Evolutionary conservation across 2,113 vertebrate species (phyloP), one percentile per base, ranked within the genome.

Genomic region (Hyaena hyaena): DNA sequence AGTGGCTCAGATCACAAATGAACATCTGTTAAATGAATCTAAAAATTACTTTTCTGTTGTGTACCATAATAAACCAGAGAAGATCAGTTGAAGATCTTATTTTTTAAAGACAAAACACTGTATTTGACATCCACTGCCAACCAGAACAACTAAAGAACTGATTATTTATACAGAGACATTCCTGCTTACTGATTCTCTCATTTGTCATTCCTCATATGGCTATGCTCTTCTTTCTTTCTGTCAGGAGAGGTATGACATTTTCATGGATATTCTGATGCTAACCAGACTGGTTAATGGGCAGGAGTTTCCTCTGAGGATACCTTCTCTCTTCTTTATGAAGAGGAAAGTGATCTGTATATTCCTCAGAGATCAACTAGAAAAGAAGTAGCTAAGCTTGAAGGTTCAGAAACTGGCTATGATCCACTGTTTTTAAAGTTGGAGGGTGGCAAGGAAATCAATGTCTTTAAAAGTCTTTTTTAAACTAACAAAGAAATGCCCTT

Each of bases 241-340:
- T 93, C 33, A 53, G 80, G 77, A 81, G 16, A 95, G 23, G 55
- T 50, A 50, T 65, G 63, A 90, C 90, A 96, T 76, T 45, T 69
- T 92, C 74, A 33, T 66, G 90, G n/a, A 43, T 50, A 89, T 35
- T 86, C 69, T 97, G 94, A 97, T 90, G 81, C 84, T 97, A 96
- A 87, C 80, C 96, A 97, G 95, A 94, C 5, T 83, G 76, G 86
- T 71, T 82, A 83, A 10, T 5, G 3, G 43, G 48, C 73, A 77
- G 74, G 39, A 92, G 35, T 95, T 96, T 96, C 69, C n/a, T 71
- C 74, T 33, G 33, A 77, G 69, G 69, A 65, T 10, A 79, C 43
- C 16, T 85, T 21, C 76, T 65, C 84, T 82, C 61, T 76, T 73
- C 83, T 80, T 74, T 88, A 35, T 58, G 39, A 81, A 86, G 76